Evolutionary conservation across 2,888 invertebrate species (phyloP), one percentile per base, ranked within the genome.

Genomic region (Limnephilus lunatus): DNA sequence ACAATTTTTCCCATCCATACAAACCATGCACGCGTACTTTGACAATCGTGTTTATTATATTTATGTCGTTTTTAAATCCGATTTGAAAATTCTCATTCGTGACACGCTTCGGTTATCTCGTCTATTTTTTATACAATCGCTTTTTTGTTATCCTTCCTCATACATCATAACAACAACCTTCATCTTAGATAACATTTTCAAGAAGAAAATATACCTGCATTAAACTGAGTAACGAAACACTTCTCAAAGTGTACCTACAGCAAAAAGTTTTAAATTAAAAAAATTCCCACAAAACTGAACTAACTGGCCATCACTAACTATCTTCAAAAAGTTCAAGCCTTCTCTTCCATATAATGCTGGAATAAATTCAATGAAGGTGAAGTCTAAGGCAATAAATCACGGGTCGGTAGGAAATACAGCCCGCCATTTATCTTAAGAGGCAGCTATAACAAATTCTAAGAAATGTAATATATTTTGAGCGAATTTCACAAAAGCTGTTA

Each of bases 321-420:
- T 68, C n/a, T 68, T n/a, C 68, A 68, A n/a, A 25, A 25, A 68
- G 9, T 82, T 82, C 19, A 82, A 82, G 31, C 31, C 19, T 82
- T 82, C 82, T 82, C 14, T 31, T 82, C 31, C 30, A 82, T 82
- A 81, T 82, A 32, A 82, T 19, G 82, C 15, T 4, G 15, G 68
- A n/a, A 68, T 15, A 82, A 82, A 82, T 82, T 82, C 82, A 32
- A 82, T 82, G 14, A 82, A 82, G 82, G 82, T 82, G 32, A 82
- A 32, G 82, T 32, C 31, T 32, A 5, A 31, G 82, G 31, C 31
- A 32, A 82, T 82, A 82, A 82, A 82, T 82, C 82, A 31, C 32
- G 4, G 31, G 82, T 32, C 32, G 19, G 82, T 82, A 32, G 82
- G 31, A 32, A 82, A 32, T 31, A 82, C 82, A 82, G 82, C 82